These are phyloP conservation scores for Carabus problematicus DNA, from an alignment of 2,888 invertebrate species.

Conservation along the genomic window DNA sequence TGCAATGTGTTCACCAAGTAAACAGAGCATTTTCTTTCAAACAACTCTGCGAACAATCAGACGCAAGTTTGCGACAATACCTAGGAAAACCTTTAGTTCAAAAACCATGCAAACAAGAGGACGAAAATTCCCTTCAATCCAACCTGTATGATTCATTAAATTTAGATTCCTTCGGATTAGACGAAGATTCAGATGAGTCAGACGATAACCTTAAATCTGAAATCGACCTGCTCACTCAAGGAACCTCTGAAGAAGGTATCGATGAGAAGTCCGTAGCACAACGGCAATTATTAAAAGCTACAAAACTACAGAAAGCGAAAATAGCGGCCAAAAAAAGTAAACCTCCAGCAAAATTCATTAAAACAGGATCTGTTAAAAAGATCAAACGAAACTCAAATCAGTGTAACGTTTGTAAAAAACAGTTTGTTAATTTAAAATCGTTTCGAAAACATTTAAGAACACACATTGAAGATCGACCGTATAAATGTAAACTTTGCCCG, in stretches of 20 bases:
- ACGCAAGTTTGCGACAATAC: conserved; percentile 58
- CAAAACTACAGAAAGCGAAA: conserved; percentile 53
- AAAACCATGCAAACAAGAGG: conserved; percentile 52
- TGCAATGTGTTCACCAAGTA: conserved; percentile 61
- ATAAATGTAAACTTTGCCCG: conserved; percentile 58
- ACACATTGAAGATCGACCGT: conserved; percentile 59
- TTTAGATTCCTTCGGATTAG: conserved; percentile 54
- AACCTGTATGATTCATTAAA: conserved; percentile 27
- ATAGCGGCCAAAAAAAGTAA: conserved; percentile 47
- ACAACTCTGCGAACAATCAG: conserved; percentile 61
- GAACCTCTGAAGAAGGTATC: conserved; percentile 50
- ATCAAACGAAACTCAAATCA: conserved; percentile 55
- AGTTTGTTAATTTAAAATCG: conserved; percentile 59
- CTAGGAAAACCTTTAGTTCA: conserved; percentile 55
- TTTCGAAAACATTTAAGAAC: conserved; percentile 60
- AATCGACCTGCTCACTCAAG: conserved; percentile 49
- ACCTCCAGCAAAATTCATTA: conserved; percentile 55
- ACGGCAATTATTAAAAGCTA: conserved; percentile 56
- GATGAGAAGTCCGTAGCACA: conserved; percentile 59
- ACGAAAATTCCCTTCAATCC: conserved; percentile 45
- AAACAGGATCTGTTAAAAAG: conserved; percentile 52
- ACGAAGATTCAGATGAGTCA: conserved; percentile 55
- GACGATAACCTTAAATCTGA: conserved; percentile 56
- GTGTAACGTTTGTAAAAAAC: conserved; percentile 60
- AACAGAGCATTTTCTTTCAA: conserved; percentile 61